These are phyloP conservation scores for Lateolabrax maculatus DNA, from an alignment of 2,797 vertebrate species.

Conservation along the genomic window DNA sequence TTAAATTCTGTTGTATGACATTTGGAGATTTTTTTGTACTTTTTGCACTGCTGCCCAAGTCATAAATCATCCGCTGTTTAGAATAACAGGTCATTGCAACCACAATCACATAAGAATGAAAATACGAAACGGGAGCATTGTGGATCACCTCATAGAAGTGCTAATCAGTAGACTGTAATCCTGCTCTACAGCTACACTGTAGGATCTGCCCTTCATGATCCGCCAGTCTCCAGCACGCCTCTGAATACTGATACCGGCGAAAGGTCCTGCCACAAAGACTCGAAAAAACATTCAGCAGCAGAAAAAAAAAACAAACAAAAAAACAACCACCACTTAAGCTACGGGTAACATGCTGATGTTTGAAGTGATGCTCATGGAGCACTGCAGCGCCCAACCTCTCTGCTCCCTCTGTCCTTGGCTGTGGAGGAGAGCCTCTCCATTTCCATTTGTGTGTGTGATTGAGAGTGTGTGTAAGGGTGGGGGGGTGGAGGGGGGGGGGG, in stretches of 20 bases:
- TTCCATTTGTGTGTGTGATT: background rate
- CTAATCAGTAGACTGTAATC: background rate
- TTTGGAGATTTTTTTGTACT: background rate
- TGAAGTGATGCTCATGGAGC: slow-evolving; percentile 32
- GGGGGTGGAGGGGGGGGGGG: background rate
- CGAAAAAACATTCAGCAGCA: background rate
- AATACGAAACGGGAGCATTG: background rate
- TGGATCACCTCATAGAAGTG: background rate
- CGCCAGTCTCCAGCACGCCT: slow-evolving; percentile 7
- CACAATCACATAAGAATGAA: background rate
- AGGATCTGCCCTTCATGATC: slow-evolving; percentile 14
- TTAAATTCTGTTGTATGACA: background rate
- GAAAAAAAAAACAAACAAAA: too few relatives aligned
- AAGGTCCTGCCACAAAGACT: background rate
- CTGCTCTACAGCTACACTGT: background rate
- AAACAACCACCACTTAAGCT: background rate
- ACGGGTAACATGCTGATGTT: slow-evolving; percentile 10
- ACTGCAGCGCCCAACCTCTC: slow-evolving; percentile 41
- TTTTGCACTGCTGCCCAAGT: background rate
- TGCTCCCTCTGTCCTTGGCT: slow-evolving; percentile 44
- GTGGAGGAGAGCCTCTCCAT: slow-evolving; percentile 37
- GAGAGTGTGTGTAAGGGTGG: background rate
- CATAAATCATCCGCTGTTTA: background rate
- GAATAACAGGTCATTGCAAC: background rate
- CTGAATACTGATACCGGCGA: slow-evolving; percentile 25